Base-by-base conservation (phyloP, 2,113 vertebrate species). In the Esox niger region DNA sequence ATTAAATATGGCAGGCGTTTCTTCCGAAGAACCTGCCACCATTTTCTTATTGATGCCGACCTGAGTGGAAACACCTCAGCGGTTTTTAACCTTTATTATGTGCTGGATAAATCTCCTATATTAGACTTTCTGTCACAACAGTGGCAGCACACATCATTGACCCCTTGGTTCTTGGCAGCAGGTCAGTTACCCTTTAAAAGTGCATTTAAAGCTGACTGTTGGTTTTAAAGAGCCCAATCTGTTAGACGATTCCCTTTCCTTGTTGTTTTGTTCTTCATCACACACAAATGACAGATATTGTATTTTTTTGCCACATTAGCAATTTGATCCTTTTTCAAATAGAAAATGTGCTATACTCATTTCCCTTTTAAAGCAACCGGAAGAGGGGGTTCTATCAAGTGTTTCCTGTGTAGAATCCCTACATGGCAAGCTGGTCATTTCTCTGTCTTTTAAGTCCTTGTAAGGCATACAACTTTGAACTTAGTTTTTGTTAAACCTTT, bases 141-240 rank as follows among this genome's bases (percentile, higher is more conserved):
- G 69, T 68, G 71, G 67, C 29, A 23, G 31, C 64, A 13, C 69
- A 33, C 4, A 3, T 33, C 71, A 60, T 43, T 71, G 71, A 73
- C 75, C 66, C 27, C 20, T 60, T 15, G 31, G 58, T 31, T 60
- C 29, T 60, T 52, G 58, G 17, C 57, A 60, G 46, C 7, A 17
- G 72, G 65, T 66, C 66, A 31, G 57, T 70, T 83, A 79, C 66
- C 77, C 77, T 85, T 86, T 84, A 20, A 54, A 43, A 32, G 21
- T 70, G 26, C 47, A 62, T 74, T 77, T 27, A 49, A 27, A 35
- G 65, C 60, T 25, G 35, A 38, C 21, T 9, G 35, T 3, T 0
- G 35, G 15, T 38, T 13, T 38, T 15, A 33, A 31, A 62, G 59
- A 6, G 27, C 17, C 31, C 20, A 21, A 10, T 23, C 59, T 71